A percentile compares a stretch with the other conserved stretches of the same genome.
These are phyloP conservation scores for fruit fly (Drosophila melanogaster) DNA, from an alignment of 1,140 invertebrate genomes.

Conservation along the genomic window Release_6_plus_ISO1_MT NC_004354.4:9041501-9042000, in stretches of 20 bases:
- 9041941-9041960: too few species aligned
- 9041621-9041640: too few species aligned
- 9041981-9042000: too few species aligned
- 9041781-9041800: conserved; percentile 61
- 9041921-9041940: too few species aligned
- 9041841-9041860: neutral
- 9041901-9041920: too few species aligned
- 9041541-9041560: conserved; percentile 55
- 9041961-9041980: too few species aligned
- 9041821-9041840: conserved; percentile 10
- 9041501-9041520: conserved; percentile 41
- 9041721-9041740: conserved; percentile 75
- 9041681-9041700: conserved; percentile 48
- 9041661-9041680: conserved; percentile 33
- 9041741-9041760: conserved; percentile 52
- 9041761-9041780: conserved; percentile 73
- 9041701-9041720: conserved; percentile 35
- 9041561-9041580: conserved; percentile 41
- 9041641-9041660: conserved; percentile 24
- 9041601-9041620: neutral
- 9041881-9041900: too few species aligned
- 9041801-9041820: conserved; percentile 36
- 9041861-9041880: neutral
- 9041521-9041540: conserved; percentile 41
- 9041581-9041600: conserved; percentile 45